Conservation (phyloP, 2,797 vertebrate genomes). For the Halcyon badia region DNA sequence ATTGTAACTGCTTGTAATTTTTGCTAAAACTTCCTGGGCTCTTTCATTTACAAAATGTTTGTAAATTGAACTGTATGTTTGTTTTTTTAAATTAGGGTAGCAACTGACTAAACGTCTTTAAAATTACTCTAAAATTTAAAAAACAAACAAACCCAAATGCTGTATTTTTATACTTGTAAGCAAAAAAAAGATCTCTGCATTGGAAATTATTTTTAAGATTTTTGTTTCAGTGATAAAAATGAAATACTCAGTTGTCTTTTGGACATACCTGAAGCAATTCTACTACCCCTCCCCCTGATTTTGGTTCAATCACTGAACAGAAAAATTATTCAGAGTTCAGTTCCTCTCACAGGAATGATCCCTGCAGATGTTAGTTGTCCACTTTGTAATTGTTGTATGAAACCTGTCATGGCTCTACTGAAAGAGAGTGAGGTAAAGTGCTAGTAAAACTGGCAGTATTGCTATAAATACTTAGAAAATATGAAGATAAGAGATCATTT, state of each 20-base stretch:
- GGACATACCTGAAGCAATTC: background rate
- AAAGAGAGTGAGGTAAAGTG: background rate
- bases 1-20: background rate
- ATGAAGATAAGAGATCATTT: background rate
- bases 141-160: background rate
- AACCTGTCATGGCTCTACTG: background rate
- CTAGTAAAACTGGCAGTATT: background rate
- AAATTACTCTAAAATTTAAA: background rate
- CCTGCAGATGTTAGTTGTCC: background rate
- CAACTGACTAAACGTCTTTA: background rate
- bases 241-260: background rate
- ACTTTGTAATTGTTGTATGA: background rate
- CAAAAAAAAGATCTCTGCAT: background rate
- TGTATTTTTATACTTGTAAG: background rate
- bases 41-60: background rate
- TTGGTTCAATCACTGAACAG: background rate
- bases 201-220: background rate
- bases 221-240: background rate
- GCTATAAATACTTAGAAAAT: background rate
- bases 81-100: background rate
- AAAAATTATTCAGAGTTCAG: background rate
- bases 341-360: rapidly evolving
- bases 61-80: background rate
- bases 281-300: background rate
- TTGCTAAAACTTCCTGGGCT: background rate